These are phyloP conservation scores for Agrypnus murinus DNA, from an alignment of 2,888 invertebrate genomes.

Conservation along the genomic window DNA sequence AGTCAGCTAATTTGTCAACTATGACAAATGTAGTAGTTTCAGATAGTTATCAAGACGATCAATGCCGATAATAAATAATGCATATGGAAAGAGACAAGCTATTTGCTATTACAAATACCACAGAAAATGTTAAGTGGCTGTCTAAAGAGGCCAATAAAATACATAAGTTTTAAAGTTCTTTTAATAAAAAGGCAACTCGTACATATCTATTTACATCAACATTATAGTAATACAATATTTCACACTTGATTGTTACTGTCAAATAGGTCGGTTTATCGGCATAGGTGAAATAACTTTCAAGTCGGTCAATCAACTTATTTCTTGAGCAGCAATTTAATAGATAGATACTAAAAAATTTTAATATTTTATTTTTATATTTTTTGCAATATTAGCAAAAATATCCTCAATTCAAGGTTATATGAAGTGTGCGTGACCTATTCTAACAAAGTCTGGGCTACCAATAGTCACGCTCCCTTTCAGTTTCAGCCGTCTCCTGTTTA, in stretches of 20 bases:
- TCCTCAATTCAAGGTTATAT: conserved; percentile 47
- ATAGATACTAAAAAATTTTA: too few relatives aligned
- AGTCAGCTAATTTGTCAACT: conserved; percentile 24
- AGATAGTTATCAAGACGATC: conserved; percentile 38
- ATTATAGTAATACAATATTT: too few relatives aligned
- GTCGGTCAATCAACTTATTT: too few relatives aligned
- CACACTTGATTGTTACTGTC: too few relatives aligned
- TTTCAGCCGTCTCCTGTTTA: conserved; percentile 13
- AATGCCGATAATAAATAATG: conserved; percentile 40
- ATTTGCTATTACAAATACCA: conserved; percentile 34
- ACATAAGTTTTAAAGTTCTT: too few relatives aligned
- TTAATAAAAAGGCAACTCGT: too few relatives aligned
- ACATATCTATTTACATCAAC: too few relatives aligned
- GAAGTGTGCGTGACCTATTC: conserved; percentile 51
- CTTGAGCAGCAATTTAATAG: too few relatives aligned
- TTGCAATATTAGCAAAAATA: conserved; percentile 22
- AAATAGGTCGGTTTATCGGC: too few relatives aligned
- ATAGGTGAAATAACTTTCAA: too few relatives aligned
- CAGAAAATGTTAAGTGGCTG: conserved; percentile 17
- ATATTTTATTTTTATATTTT: too few relatives aligned
- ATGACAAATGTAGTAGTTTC: conserved; percentile 30
- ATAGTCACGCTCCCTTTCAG: conserved; percentile 41
- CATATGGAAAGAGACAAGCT: conserved; percentile 32
- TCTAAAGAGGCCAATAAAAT: conserved; percentile 19
- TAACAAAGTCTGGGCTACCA: conserved; percentile 45